phyloP scores from a whole-genome alignment of 2,888 invertebrate genomes.

The Ephialtes manifestator region DNA sequence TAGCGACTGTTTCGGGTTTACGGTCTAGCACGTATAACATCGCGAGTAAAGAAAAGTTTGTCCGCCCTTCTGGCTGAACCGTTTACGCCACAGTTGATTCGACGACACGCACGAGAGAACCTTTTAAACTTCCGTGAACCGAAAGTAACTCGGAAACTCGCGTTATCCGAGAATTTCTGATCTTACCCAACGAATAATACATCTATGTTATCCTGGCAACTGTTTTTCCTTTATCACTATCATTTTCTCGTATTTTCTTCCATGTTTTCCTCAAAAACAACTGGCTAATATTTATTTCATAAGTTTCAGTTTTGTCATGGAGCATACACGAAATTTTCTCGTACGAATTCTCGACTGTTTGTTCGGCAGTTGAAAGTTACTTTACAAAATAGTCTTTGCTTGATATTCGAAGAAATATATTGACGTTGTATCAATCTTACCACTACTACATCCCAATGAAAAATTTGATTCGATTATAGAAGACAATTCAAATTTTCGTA shows the following conservation, averaged over 20 bases:
- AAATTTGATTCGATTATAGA: no score
- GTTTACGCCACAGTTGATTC: conserved; percentile 61
- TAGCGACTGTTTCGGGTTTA: neutral
- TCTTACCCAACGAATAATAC: conserved; percentile 35
- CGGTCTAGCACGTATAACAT: conserved; percentile 17
- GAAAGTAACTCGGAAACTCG: conserved; percentile 56
- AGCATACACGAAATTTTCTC: neutral
- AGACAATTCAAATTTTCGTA: no score
- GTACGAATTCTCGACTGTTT: neutral
- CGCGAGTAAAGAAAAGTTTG: conserved; percentile 47
- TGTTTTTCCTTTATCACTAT: conserved; percentile 11
- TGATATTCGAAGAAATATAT: no score
- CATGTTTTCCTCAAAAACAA: neutral
- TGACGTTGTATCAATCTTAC: no score
- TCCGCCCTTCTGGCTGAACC: conserved; percentile 46
- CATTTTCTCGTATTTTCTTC: conserved; percentile 29
- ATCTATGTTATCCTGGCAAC: conserved; percentile 2
- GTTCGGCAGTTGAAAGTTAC: no score
- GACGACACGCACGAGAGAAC: conserved; percentile 64
- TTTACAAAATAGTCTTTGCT: no score
- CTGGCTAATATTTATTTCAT: neutral
- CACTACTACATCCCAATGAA: no score
- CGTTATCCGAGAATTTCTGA: conserved; percentile 42
- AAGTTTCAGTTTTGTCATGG: neutral
- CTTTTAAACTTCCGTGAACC: conserved; percentile 58